Conservation (phyloP, 2,113 vertebrate genomes). For the Hiodon alosoides region DNA sequence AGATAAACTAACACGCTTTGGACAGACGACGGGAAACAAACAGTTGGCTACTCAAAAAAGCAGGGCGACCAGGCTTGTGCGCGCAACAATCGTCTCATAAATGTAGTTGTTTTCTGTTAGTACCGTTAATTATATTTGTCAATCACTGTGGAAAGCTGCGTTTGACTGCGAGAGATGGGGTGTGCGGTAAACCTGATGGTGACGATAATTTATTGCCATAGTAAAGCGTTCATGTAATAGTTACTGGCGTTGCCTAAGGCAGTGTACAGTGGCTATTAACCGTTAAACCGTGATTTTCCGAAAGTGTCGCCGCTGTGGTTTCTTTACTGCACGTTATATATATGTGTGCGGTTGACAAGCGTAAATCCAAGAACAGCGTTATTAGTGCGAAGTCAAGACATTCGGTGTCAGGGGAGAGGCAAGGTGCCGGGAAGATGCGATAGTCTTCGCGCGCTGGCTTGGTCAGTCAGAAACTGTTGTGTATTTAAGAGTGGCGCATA, state of each 20-base stretch:
- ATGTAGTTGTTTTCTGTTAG: not conserved
- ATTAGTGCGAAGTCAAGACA: not conserved
- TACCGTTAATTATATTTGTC: not conserved
- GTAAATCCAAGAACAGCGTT: not conserved
- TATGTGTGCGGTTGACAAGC: not conserved
- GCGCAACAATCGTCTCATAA: not conserved
- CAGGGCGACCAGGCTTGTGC: not conserved
- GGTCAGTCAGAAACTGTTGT: not conserved
- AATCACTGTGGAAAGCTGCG: not conserved
- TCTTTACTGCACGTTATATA: not conserved
- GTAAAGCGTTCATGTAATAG: not conserved
- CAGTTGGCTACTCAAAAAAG: not conserved
- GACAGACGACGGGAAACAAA: not conserved
- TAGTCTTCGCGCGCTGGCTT: not conserved
- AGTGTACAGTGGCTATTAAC: not conserved
- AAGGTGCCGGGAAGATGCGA: not conserved
- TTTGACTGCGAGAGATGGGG: conserved; percentile 3
- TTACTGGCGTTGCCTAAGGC: conserved; percentile 2
- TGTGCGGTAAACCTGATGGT: conserved; percentile 6
- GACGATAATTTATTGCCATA: conserved; percentile 6
- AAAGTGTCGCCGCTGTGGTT: not conserved
- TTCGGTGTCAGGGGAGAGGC: conserved; percentile 1
- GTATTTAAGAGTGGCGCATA: not conserved
- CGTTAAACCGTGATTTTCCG: not conserved
- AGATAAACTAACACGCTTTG: conserved; percentile 3